Percentiles rank a stretch among this genome's conserved stretches.
Conservation (phyloP, 2,888 invertebrate genomes). For the Abrostola triplasia region DNA sequence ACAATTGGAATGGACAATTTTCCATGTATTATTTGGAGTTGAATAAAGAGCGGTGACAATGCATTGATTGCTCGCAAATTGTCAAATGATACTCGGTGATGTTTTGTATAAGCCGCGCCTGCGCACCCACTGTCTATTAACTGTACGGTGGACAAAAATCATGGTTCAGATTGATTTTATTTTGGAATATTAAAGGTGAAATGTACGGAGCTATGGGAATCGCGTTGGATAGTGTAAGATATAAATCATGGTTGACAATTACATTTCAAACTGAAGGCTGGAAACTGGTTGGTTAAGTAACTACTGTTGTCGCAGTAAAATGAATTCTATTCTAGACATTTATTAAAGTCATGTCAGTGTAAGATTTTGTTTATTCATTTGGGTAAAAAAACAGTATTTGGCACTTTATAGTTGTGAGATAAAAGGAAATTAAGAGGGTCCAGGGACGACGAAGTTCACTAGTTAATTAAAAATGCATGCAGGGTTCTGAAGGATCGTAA, state of each 20-base stretch:
- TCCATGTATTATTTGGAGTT: constrained; percentile 87
- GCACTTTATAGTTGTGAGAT: no score
- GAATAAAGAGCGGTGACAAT: constrained; percentile 88
- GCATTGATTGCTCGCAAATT: constrained; percentile 88
- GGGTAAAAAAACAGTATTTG: no score
- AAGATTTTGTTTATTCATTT: no score
- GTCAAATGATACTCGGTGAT: constrained; percentile 87
- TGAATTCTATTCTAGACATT: no score
- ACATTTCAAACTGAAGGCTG: no score
- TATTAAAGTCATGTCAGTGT: no score
- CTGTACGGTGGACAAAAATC: constrained; percentile 53
- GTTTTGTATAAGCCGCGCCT: constrained; percentile 85
- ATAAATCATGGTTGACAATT: neutral
- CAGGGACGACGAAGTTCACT: no score
- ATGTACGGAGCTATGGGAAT: constrained; percentile 12
- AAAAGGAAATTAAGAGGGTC: no score
- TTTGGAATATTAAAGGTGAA: constrained; percentile 17
- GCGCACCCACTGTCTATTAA: constrained; percentile 75
- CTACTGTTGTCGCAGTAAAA: no score
- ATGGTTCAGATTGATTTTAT: constrained; percentile 35
- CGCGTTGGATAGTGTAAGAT: constrained; percentile 2
- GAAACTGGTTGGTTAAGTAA: no score
- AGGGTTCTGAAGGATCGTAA: no score
- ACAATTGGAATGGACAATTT: constrained; percentile 87
- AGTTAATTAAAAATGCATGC: no score